These are phyloP conservation scores for Corvus hawaiiensis DNA, from an alignment of 2,113 vertebrate genomes.

Conservation along the genomic window DNA sequence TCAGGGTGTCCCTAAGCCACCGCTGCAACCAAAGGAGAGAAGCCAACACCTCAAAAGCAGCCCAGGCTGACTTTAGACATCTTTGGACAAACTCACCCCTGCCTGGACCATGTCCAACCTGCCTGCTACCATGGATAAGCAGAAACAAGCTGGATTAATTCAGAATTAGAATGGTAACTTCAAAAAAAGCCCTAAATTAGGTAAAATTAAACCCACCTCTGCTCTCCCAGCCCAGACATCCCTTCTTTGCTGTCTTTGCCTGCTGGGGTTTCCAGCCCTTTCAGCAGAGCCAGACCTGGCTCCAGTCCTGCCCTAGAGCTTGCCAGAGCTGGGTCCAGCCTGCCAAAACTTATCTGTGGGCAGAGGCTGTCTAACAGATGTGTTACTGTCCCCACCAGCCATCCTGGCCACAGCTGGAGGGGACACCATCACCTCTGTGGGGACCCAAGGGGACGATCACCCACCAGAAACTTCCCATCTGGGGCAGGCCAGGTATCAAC, in stretches of 20 bases:
- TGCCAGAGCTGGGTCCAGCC: not conserved
- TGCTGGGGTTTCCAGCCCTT: not conserved
- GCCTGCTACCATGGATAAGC: not conserved
- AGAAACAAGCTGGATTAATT: not conserved
- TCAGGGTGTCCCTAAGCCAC: not conserved
- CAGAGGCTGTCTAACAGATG: not conserved
- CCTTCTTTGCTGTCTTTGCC: not conserved
- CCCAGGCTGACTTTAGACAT: not conserved
- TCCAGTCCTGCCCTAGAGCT: not conserved
- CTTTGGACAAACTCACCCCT: not conserved
- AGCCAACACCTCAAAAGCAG: not conserved
- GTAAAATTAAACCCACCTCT: not conserved
- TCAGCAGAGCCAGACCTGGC: not conserved
- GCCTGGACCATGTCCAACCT: not conserved
- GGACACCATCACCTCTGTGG: accelerated
- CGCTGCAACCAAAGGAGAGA: accelerated
- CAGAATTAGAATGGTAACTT: not conserved
- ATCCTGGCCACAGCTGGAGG: not conserved
- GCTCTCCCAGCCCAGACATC: not conserved
- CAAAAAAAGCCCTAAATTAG: not conserved
- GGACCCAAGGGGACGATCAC: not conserved
- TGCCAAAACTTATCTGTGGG: not conserved
- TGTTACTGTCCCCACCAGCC: not conserved
- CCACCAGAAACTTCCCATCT: not conserved
- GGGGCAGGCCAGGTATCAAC: not conserved